phyloP scores from a whole-genome alignment of 2,888 invertebrate genomes.

The Brenthis hecate region DNA sequence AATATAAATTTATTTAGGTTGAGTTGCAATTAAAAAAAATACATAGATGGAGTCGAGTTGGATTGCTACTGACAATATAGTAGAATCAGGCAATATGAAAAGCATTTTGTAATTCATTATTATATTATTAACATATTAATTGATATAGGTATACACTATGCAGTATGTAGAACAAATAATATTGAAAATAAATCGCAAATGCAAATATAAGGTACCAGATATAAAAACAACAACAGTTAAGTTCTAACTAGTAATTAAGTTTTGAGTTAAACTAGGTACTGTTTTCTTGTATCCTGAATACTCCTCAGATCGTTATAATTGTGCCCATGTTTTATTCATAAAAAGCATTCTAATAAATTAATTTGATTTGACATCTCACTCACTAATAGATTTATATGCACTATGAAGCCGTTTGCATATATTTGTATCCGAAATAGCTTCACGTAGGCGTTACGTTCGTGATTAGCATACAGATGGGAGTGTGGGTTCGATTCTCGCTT shows the following conservation, averaged over 20 bases:
- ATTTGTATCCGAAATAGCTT: slow-evolving; percentile 44
- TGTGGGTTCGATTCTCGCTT: slow-evolving; percentile 49
- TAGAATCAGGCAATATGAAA: no score
- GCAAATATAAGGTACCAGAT: background rate
- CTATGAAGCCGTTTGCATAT: slow-evolving; percentile 48
- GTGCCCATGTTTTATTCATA: slow-evolving; percentile 41
- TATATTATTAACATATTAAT: no score
- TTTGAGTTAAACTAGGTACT: background rate
- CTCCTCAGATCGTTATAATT: slow-evolving; percentile 23
- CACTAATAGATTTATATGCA: slow-evolving; percentile 47
- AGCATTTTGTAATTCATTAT: no score
- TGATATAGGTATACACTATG: no score
- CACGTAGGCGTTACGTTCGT: slow-evolving; percentile 44
- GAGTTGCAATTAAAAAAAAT: no score
- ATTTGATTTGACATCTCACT: slow-evolving; percentile 48
- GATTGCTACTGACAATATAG: no score
- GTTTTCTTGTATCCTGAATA: background rate
- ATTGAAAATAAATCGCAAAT: no score
- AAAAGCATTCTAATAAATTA: slow-evolving; percentile 39
- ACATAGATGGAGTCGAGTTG: no score
- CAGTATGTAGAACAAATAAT: no score
- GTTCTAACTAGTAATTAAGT: background rate
- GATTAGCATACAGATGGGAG: slow-evolving; percentile 53
- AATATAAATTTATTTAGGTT: no score
- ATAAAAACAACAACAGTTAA: background rate